Evolutionary conservation across 2,113 vertebrate species (phyloP).

Genomic region (Bufo bufo): DNA sequence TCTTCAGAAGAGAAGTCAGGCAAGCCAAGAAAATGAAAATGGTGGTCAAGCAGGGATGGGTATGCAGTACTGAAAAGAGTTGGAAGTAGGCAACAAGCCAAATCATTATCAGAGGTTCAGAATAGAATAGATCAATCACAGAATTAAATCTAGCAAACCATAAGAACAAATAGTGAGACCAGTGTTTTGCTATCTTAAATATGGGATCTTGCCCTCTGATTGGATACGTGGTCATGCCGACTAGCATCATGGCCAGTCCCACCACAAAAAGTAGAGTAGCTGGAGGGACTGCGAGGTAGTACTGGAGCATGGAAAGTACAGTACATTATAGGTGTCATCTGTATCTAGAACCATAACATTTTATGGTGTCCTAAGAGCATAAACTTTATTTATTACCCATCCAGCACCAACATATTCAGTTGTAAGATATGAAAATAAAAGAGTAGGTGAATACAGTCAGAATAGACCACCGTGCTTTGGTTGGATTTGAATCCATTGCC

Average conservation of each 20-base stretch:
- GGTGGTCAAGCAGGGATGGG: background rate
- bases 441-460: background rate
- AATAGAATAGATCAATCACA: background rate
- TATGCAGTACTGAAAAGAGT: background rate
- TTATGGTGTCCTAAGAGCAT: background rate
- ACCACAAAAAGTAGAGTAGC: no score
- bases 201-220: no score
- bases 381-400: background rate
- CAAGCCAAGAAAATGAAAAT: background rate
- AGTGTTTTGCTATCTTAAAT: no score
- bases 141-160: background rate
- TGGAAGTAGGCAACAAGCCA: background rate
- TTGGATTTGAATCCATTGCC: background rate
- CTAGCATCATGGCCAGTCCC: no score
- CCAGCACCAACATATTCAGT: background rate
- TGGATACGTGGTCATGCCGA: no score
- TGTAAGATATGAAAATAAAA: background rate
- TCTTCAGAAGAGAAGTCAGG: background rate
- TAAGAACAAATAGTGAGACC: background rate
- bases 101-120: background rate
- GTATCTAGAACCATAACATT: background rate
- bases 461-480: background rate
- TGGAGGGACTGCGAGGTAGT: no score
- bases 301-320: no score
- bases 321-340: background rate